Percentiles rank a stretch among this genome's conserved stretches.
phyloP scores from a whole-genome alignment of 2,888 invertebrate genomes.

The Diplazon laetatorius region DNA sequence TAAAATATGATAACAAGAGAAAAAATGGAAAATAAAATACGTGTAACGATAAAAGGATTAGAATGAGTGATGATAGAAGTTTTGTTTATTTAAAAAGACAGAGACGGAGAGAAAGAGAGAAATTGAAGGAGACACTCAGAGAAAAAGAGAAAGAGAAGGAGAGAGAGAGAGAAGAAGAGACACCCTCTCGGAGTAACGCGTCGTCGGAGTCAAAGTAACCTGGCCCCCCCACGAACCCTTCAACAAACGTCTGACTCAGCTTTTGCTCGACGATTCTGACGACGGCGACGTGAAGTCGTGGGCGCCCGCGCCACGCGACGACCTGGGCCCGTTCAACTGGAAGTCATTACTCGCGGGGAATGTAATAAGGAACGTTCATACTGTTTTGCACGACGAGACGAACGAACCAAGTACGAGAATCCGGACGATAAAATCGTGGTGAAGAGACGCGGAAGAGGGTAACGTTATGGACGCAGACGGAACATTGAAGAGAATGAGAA shows the following conservation, averaged over 20 bases:
- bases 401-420: neutral
- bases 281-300: constrained; percentile 22
- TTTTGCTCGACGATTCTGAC: constrained; percentile 19
- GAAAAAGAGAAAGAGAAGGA: no score
- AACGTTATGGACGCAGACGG: constrained; percentile 30
- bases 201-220: constrained; percentile 16
- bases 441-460: neutral
- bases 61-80: no score
- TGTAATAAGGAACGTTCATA: constrained; percentile 62
- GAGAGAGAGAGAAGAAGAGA: neutral
- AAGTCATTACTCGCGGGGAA: constrained; percentile 65
- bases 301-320: constrained; percentile 33
- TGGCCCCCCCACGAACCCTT: neutral
- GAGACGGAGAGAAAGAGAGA: no score
- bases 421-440: neutral
- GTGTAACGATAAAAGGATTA: no score
- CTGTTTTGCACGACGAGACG: constrained; percentile 53
- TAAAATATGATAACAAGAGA: no score
- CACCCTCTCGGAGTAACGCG: neutral
- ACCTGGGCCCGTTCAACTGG: constrained; percentile 56
- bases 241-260: constrained; percentile 50
- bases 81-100: no score
- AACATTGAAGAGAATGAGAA: constrained; percentile 46
- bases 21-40: no score
- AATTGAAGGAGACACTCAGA: no score